Base-by-base conservation (phyloP, 2,113 vertebrate species). In the Apaloderma vittatum region DNA sequence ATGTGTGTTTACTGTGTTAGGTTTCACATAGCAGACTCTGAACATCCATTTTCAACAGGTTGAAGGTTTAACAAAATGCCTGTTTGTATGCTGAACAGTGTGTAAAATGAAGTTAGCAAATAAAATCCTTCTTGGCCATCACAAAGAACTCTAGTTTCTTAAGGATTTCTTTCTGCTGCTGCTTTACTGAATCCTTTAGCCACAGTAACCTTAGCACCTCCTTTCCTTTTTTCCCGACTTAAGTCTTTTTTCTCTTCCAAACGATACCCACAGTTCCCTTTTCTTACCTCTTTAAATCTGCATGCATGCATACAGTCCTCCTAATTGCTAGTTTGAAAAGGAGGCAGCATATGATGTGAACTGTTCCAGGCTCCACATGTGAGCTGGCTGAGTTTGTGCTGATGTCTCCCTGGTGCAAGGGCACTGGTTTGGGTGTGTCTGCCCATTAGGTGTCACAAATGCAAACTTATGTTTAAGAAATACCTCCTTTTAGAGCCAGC, bases 341-440 rank as follows among this genome's bases (percentile, higher is more conserved):
- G 9, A 11, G 20, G 30, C 21, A n/a, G 8, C 1, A 0, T 40
- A 15, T 27, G 52, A 75, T 8, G 2, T 15, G 29, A 49, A 15
- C 79, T 67, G 15, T 87, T 94, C 12, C 59, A 81, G n/a, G 18
- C 14, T 32, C 49, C 29, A 11, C 0, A 0, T 72, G 15, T 70
- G 20, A 52, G 8, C 76, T 76, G 26, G 9, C 63, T 82, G 43
- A 62, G 12, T 62, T 78, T 8, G 3, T 78, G n/a, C n/a, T 75
- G 40, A 11, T 86, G n/a, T 63, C 37, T 63, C 51, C 29, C 16
- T 9, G 2, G 17, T 45, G 10, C 16, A 36, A 74, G 23, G 32
- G 24, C 26, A 29, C 40, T 36, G 27, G 5, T 79, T 68, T 74
- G 61, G 23, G 23, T 22, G 43, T 23, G 15, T 61, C 71, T 88